Conservation (phyloP, 2,888 invertebrate genomes). For the Hemicrepidius hirtus region DNA sequence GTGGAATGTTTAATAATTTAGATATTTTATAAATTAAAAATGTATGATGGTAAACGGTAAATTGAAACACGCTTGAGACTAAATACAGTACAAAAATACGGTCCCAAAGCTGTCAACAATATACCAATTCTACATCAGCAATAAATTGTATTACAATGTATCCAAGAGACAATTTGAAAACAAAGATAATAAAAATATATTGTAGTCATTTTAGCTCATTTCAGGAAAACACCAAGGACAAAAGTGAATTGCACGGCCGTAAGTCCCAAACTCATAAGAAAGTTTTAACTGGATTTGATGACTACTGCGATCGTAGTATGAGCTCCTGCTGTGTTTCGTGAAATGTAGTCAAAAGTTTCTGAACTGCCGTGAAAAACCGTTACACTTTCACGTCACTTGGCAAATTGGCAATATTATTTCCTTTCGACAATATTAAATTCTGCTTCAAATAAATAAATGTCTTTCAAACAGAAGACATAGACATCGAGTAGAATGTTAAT, state of each 20-base stretch:
- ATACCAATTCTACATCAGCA: too few relatives aligned
- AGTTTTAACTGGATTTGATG: slow-evolving; percentile 21
- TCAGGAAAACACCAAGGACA: background rate
- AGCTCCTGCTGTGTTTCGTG: slow-evolving; percentile 10
- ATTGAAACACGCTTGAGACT: too few relatives aligned
- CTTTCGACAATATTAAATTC: background rate
- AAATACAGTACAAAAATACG: too few relatives aligned
- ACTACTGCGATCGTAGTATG: slow-evolving; percentile 1
- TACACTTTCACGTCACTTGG: background rate
- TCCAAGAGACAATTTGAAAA: background rate
- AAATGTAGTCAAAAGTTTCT: slow-evolving; percentile 5
- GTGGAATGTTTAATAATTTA: too few relatives aligned
- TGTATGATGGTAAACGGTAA: too few relatives aligned
- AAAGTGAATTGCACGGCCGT: slow-evolving; percentile 1
- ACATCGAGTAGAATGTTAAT: too few relatives aligned
- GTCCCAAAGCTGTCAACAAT: too few relatives aligned
- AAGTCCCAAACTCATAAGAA: slow-evolving; percentile 21
- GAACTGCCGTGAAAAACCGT: background rate
- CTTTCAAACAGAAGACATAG: too few relatives aligned
- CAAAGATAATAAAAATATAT: background rate
- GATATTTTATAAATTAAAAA: too few relatives aligned
- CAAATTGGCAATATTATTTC: background rate
- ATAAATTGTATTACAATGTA: background rate
- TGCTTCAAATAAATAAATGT: too few relatives aligned
- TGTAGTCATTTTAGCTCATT: background rate